Evolutionary conservation across 2,888 invertebrate species (phyloP).

Genomic region (Rhimphoctona megacephalus): DNA sequence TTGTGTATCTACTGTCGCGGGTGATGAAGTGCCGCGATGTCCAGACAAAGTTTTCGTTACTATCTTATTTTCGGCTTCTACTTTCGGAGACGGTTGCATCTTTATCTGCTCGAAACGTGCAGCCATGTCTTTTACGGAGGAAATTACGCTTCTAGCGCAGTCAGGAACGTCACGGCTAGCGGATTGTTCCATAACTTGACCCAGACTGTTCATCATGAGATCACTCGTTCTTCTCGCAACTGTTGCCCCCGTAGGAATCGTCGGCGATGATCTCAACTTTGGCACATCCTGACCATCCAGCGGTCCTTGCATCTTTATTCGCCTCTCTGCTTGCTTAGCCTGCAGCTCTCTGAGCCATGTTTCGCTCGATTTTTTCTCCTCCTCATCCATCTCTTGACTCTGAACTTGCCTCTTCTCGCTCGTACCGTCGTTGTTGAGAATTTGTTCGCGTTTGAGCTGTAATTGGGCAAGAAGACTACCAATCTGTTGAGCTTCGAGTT

Average conservation of each 20-base stretch:
- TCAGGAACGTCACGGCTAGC: slow-evolving; percentile 79
- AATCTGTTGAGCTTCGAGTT: slow-evolving; percentile 80
- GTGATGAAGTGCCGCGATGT: slow-evolving; percentile 68
- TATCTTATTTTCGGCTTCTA: slow-evolving; percentile 77
- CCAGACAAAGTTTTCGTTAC: slow-evolving; percentile 63
- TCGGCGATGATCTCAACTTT: slow-evolving; percentile 73
- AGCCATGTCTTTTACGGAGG: slow-evolving; percentile 91
- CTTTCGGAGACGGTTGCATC: slow-evolving; percentile 76
- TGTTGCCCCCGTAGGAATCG: slow-evolving; percentile 71
- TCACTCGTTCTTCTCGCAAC: slow-evolving; percentile 81
- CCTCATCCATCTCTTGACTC: slow-evolving; percentile 71
- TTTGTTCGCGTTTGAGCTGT: slow-evolving; percentile 84
- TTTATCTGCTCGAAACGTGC: slow-evolving; percentile 91
- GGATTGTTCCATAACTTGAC: slow-evolving; percentile 71
- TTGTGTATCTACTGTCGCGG: slow-evolving; percentile 69
- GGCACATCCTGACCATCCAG: slow-evolving; percentile 82
- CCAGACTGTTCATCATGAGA: slow-evolving; percentile 79
- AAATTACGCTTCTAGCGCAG: slow-evolving; percentile 77
- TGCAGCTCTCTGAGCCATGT: slow-evolving; percentile 93
- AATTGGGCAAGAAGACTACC: slow-evolving; percentile 80
- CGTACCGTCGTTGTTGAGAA: slow-evolving; percentile 77
- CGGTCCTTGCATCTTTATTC: slow-evolving; percentile 85
- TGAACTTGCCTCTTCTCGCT: slow-evolving; percentile 76
- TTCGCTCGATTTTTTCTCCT: slow-evolving; percentile 85
- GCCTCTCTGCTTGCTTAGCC: slow-evolving; percentile 90